A percentile compares a stretch with the other conserved stretches of the same genome.
These are phyloP conservation scores for Bombus difficillimus DNA, from an alignment of 1,140 invertebrate species.

Conservation along the genomic window DNA sequence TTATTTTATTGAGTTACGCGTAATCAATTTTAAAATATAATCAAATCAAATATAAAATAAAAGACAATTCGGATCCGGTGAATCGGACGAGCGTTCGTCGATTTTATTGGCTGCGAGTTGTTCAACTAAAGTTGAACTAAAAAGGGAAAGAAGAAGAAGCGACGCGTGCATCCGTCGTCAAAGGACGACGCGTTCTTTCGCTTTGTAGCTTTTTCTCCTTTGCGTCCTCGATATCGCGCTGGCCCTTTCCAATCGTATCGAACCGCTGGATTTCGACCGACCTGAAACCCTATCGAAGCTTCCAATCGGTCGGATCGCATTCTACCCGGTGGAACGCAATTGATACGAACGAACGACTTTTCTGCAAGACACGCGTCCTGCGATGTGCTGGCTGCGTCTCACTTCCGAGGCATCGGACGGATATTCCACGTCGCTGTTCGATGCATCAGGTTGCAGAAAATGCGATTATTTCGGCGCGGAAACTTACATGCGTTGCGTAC, in stretches of 20 bases:
- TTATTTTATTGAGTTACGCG: no score
- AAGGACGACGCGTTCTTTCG: constrained; percentile 2
- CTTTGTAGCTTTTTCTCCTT: constrained; percentile 20
- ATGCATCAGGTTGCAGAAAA: no score
- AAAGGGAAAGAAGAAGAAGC: not conserved
- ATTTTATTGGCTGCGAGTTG: not conserved
- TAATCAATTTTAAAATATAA: no score
- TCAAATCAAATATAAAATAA: no score
- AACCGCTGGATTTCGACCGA: constrained; percentile 27
- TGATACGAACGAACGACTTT: not conserved
- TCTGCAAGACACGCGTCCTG: not conserved
- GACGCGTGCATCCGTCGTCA: constrained; percentile 5
- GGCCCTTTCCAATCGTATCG: not conserved
- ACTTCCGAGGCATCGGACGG: not conserved
- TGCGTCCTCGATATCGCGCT: not conserved
- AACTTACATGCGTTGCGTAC: no score
- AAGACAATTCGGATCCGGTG: no score
- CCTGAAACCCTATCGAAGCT: not conserved
- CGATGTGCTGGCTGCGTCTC: not conserved
- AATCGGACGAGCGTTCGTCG: not conserved
- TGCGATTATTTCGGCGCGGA: no score
- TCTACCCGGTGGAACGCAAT: constrained; percentile 47
- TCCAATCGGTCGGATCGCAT: constrained; percentile 38
- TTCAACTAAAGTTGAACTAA: no score
- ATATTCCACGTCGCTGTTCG: no score